Base-by-base conservation (phyloP, 2,888 invertebrate species). In the Cantharis lateralis region DNA sequence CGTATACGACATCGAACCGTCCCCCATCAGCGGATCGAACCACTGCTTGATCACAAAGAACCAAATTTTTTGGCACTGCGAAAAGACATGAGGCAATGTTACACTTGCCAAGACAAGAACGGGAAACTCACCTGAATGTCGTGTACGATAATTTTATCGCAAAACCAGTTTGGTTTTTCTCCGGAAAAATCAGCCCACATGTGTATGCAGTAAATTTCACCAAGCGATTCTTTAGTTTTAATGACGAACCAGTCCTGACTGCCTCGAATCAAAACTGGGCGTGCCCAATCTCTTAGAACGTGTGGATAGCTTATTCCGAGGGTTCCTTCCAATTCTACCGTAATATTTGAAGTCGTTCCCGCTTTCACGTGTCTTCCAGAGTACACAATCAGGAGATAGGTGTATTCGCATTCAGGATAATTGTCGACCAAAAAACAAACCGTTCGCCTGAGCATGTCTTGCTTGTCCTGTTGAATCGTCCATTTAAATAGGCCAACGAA, bases 181-280 rank as follows among this genome's bases (percentile, higher is more conserved):
- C 75, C 75, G 15, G 62, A 61, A 26, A 68, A 75, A 24, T 75
- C 75, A 7, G 71, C 71, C 75, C 75, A 75, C 32, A 75, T 64
- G 16, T 75, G 75, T 15, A 75, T 15, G 15, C 68, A 71, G 62
- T 68, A 75, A 66, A 75, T 71, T 11, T 75, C 71, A 10, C 75
- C 75, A 3, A 75, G 28, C 1, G 64, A n/a, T 32, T 62, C 61
- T 11, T 3, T 15, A 2, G 75, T 75, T 32, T 75, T 64, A 5
- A 75, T 20, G 9, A 75, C 75, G 11, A 75, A 75, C 71, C 71
- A 75, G 16, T 75, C 75, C n/a, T 68, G 75, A 15, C 15, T n/a
- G n/a, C 71, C 68, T 11, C 68, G 15, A 3, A 13, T 11, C 15
- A 75, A 28, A 10, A 75, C 71, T 1, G 15, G 24, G 7, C 64